These are phyloP conservation scores for Petrophora chlorosata DNA, from an alignment of 2,888 invertebrate genomes.

Conservation along the genomic window DNA sequence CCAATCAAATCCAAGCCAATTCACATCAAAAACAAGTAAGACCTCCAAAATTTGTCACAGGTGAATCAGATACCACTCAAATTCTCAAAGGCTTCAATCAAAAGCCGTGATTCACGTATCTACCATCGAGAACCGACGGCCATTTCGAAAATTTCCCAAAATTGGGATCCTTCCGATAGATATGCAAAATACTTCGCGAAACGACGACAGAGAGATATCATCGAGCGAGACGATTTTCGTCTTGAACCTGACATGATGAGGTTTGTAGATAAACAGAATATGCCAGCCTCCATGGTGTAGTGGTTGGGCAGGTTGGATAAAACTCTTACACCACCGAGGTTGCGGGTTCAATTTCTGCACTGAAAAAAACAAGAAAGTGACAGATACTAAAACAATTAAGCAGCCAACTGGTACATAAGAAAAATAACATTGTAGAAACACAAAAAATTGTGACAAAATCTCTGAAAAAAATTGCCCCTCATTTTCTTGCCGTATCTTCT, in stretches of 20 bases:
- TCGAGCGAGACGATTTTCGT: conserved; percentile 1
- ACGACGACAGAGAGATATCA: conserved; percentile 26
- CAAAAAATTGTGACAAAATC: no score
- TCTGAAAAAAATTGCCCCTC: no score
- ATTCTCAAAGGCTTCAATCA: conserved; percentile 11
- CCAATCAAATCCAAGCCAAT: not conserved
- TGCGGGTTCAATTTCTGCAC: no score
- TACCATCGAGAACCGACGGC: not conserved
- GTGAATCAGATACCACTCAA: conserved; percentile 1
- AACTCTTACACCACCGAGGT: no score
- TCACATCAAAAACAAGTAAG: not conserved
- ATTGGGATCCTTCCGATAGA: conserved; percentile 22
- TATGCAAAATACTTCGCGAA: conserved; percentile 47
- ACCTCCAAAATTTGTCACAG: conserved; percentile 8
- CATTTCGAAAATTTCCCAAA: conserved; percentile 3
- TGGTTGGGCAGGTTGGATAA: no score
- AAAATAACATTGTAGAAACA: no score
- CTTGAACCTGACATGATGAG: not conserved
- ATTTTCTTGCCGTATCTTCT: no score
- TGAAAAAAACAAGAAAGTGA: no score
- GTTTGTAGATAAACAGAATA: not conserved
- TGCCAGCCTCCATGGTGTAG: no score
- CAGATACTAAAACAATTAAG: no score
- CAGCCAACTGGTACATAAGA: no score
- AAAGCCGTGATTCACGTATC: conserved; percentile 14